Conservation (phyloP, 2,113 vertebrate species). For the Dolichotis patagonum region DNA sequence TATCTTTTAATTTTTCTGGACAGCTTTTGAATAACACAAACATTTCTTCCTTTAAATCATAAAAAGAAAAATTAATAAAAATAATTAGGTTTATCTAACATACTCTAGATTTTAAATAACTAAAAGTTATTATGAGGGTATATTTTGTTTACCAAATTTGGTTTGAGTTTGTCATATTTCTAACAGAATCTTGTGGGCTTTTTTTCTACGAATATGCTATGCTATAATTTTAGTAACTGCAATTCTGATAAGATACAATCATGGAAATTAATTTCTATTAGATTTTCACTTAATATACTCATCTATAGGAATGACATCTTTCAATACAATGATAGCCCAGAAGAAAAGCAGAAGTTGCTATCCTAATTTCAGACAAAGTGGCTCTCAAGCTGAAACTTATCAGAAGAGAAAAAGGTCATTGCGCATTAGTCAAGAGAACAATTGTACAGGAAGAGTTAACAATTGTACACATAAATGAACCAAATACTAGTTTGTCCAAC, state of each 20-base stretch:
- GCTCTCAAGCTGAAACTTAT: not conserved
- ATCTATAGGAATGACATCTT: not conserved
- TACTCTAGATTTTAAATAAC: slow-evolving; percentile 16
- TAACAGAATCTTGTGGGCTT: not conserved
- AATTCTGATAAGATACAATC: not conserved
- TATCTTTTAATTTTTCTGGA: not conserved
- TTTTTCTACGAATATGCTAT: not conserved
- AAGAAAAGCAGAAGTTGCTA: not conserved
- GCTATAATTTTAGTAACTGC: not conserved
- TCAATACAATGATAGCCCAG: not conserved
- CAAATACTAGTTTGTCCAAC: not conserved
- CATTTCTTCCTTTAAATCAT: not conserved
- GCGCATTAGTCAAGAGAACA: not conserved
- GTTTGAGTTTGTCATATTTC: not conserved
- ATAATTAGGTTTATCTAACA: not conserved
- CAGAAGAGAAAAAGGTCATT: not conserved
- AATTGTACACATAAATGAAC: not conserved
- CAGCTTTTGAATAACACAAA: not conserved
- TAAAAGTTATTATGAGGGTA: not conserved
- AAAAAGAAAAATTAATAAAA: slow-evolving; percentile 3
- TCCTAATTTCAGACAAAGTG: not conserved
- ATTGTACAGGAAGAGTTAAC: not conserved
- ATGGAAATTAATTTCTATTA: not conserved
- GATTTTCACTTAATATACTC: not conserved
- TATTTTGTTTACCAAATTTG: not conserved